Base-by-base conservation (phyloP, 2,888 invertebrate species). In the Epinotia brunnichana region DNA sequence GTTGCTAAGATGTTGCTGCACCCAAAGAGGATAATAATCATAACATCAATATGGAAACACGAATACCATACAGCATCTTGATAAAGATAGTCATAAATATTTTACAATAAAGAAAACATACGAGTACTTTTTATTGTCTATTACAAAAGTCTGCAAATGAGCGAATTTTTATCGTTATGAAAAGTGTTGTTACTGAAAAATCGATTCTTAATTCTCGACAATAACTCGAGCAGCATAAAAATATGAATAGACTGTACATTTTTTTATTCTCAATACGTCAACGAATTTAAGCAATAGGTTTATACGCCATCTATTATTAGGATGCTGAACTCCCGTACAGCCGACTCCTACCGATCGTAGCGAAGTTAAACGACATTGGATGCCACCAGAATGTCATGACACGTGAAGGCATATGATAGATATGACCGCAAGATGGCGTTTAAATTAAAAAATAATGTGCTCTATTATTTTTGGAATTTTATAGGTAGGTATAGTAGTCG, bases 231-330 rank as follows among this genome's bases (percentile, higher is more conserved):
- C 29, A 29, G 1, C 4, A n/a, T n/a, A 5, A 48, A 48, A 48
- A 4, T 5, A 29, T 29, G 7, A 29, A n/a, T n/a, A n/a, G n/a
- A n/a, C n/a, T n/a, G 7, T 29, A 7, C 7, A 5, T 7, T 29
- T 48, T 48, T 3, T 15, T 29, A 29, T 13, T 15, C 29, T 13
- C 57, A 57, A 29, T 15, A 54, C 3, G 9, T 19, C 19, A 53
- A 17, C 17, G 10, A 53, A 7, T 19, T 53, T 5, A 53, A 11
- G 11, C 9, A 53, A 10, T 17, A 21, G 11, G 17, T 48, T 48
- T n/a, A 15, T 53, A 21, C 44, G 61, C 61, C 61, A 61, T 61
- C 61, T 61, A 48, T 44, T 24, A 44, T 10, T 61, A 3, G n/a
- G 39, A 0, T 15, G 9, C 7, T 7, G 44, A 44, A 61, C 44